phyloP scores from a whole-genome alignment of 2,888 invertebrate genomes.

The Eretmocerus hayati region DNA sequence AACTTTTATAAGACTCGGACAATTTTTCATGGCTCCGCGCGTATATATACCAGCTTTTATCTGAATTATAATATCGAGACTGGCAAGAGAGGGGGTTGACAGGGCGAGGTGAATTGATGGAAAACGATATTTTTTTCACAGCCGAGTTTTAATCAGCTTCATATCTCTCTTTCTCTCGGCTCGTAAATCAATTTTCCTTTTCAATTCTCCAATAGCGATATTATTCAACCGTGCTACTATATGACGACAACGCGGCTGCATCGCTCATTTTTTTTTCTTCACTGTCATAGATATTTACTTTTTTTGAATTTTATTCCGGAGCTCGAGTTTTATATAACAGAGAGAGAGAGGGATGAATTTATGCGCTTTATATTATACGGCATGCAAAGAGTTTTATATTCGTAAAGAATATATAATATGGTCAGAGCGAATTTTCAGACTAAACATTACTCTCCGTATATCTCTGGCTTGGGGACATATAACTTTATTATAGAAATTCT shows the following conservation, averaged over 20 bases:
- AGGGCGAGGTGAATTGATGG: not conserved
- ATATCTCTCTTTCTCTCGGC: not conserved
- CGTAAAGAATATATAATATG: too few relatives aligned
- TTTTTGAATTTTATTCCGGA: not conserved
- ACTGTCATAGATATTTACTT: conserved; percentile 3
- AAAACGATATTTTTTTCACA: conserved; percentile 5
- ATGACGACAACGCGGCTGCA: too few relatives aligned
- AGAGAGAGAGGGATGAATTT: not conserved
- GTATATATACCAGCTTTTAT: too few relatives aligned
- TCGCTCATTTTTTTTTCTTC: too few relatives aligned
- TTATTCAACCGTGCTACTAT: not conserved
- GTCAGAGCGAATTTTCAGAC: not conserved
- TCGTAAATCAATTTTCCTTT: conserved; percentile 13
- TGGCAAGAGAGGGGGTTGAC: not conserved
- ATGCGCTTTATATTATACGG: not conserved
- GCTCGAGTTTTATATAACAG: not conserved
- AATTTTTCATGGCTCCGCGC: not conserved
- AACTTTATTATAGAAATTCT: conserved; percentile 11
- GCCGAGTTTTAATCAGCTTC: conserved; percentile 12
- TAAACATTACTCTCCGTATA: conserved; percentile 5
- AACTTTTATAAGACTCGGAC: not conserved
- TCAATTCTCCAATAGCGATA: conserved; percentile 11
- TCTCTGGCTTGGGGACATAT: not conserved
- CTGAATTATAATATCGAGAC: not conserved
- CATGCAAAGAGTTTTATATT: not conserved